Evolutionary conservation across 2,888 invertebrate species (phyloP).

Genomic region (Trisateles emortualis): DNA sequence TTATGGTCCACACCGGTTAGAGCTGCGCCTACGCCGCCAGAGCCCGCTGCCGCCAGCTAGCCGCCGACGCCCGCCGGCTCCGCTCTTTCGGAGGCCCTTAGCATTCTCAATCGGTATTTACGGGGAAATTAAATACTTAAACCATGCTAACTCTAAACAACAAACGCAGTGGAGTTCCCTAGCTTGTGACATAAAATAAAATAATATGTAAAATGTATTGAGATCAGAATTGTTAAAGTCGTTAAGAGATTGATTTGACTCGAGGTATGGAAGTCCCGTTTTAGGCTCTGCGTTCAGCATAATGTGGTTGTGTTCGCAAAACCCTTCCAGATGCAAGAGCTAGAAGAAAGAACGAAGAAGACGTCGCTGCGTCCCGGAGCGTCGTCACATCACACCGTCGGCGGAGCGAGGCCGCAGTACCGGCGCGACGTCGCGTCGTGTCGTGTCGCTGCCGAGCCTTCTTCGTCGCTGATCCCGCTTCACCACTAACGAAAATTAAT

Average conservation of each 20-base stretch:
- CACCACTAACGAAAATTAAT: slow-evolving; percentile 60
- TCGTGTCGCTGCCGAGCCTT: slow-evolving; percentile 36
- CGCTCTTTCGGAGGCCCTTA: slow-evolving; percentile 84
- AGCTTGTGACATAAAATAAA: slow-evolving; percentile 48
- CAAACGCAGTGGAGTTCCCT: slow-evolving; percentile 68
- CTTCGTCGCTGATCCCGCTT: slow-evolving; percentile 41
- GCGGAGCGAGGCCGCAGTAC: slow-evolving; percentile 50
- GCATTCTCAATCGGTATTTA: slow-evolving; percentile 86
- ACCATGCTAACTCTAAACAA: slow-evolving; percentile 77
- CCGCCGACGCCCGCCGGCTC: slow-evolving; percentile 73
- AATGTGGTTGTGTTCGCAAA: slow-evolving; percentile 86
- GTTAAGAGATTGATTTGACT: slow-evolving; percentile 80
- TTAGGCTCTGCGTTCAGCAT: slow-evolving; percentile 84
- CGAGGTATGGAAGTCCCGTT: slow-evolving; percentile 77
- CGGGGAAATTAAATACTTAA: slow-evolving; percentile 85
- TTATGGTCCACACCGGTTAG: slow-evolving; percentile 85
- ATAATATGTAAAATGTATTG: slow-evolving; percentile 45
- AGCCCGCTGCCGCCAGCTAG: slow-evolving; percentile 70
- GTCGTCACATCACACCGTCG: slow-evolving; percentile 47
- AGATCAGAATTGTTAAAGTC: slow-evolving; percentile 60
- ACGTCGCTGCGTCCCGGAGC: slow-evolving; percentile 41
- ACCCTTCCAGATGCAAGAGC: slow-evolving; percentile 84
- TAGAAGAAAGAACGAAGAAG: slow-evolving; percentile 69
- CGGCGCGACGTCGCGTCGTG: slow-evolving; percentile 46
- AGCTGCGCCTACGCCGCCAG: slow-evolving; percentile 77